Percentiles rank a stretch among this genome's conserved stretches.
Conservation (phyloP, 2,888 invertebrate genomes). For the Enchytraeus crypticus region DNA sequence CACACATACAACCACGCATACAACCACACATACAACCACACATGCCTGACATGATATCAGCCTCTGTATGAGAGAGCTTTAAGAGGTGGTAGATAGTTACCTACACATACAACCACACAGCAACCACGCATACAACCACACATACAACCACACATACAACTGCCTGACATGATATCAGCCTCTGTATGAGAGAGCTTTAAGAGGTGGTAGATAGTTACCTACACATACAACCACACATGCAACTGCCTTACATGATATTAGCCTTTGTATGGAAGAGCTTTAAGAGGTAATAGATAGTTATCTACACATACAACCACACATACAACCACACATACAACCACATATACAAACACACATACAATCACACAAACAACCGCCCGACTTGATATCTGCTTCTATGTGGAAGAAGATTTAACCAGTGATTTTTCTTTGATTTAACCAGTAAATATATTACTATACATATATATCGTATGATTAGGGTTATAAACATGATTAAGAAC, state of each 20-base stretch:
- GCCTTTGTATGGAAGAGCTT: constrained; percentile 78
- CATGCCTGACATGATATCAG: constrained; percentile 50
- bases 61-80: constrained; percentile 74
- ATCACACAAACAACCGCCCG: constrained; percentile 55
- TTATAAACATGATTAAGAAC: too few species aligned
- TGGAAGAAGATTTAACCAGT: too few species aligned
- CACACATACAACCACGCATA: neutral
- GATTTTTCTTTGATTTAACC: too few species aligned
- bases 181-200: constrained; percentile 82
- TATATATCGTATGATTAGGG: too few species aligned
- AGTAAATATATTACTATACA: too few species aligned
- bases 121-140: too few species aligned
- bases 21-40: too few species aligned
- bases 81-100: too few species aligned
- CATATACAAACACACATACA: too few species aligned
- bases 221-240: constrained; percentile 22
- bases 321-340: too few species aligned
- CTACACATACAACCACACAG: constrained; percentile 54
- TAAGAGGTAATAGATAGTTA: constrained; percentile 85
- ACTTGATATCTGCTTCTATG: constrained; percentile 55
- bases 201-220: constrained; percentile 89
- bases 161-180: constrained; percentile 50
- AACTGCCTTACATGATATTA: constrained; percentile 52
- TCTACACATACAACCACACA: constrained; percentile 52
- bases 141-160: too few species aligned